Base-by-base conservation (phyloP, 1,140 invertebrate species). In the Streblospio benedicti region DNA sequence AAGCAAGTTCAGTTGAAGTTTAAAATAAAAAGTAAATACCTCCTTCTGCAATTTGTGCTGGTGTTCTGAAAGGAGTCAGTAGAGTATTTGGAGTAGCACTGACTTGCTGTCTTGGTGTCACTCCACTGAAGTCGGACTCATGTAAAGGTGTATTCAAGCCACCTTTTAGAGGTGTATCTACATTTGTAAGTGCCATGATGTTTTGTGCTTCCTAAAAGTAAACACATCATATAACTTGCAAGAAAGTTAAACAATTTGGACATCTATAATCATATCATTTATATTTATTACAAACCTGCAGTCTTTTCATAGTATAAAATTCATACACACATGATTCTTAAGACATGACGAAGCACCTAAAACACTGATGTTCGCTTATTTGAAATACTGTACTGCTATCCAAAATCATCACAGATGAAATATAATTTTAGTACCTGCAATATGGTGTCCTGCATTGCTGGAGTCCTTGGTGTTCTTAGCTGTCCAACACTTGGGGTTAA, bases 161-260 rank as follows among this genome's bases (percentile, higher is more conserved):
- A 44, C 96, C 80, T 77, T 97, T 97, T 0, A 99, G 76, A 12
- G 96, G 96, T 0, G 96, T 99, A 69, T 99, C 95, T 0, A 95
- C 93, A 73, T 98, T 93, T 0, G 90, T 92, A 4, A 99, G 76
- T 3, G 95, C 95, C 89, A 99, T 96, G 57, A 99, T 89, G 76
- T 98, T 97, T 75, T 98, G 93, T 0, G 95, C 94, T 80, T 98
- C 95, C 84, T 95, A 85, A 62, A 92, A 80, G 57, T 87, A 85
- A 38, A 49, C 57, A 51, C 58, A 56, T 9, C 2, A 14, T 3
- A 63, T 9, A n/a, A 43, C 9, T n/a, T n/a, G n/a, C 14, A 54
- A 32, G 33, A 6, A 12, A 41, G 38, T 12, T 12, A n/a, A n/a
- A n/a, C n/a, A n/a, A n/a, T n/a, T n/a, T n/a, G n/a, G n/a, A n/a